Base-by-base conservation (phyloP, 2,888 invertebrate genomes). In the Drosophila acutilabella region DNA sequence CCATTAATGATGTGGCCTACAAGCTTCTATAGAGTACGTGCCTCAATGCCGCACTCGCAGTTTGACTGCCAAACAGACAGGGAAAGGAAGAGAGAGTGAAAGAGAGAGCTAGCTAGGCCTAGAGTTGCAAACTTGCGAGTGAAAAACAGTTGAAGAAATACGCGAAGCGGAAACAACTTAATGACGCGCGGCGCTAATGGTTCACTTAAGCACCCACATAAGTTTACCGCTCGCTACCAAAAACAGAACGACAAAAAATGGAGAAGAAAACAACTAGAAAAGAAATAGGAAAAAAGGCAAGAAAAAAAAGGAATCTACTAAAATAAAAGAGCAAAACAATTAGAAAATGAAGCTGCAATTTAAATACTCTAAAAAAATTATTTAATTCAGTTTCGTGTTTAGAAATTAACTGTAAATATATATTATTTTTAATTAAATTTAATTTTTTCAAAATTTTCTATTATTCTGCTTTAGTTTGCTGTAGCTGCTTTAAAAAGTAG, bases 161-260 rank as follows among this genome's bases (percentile, higher is more conserved):
- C 74, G 86, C 88, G 83, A 88, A 82, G 87, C 88, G 83, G 87
- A 89, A 89, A 88, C 89, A 89, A 89, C 89, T 88, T 88, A 89
- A 88, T 87, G 85, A 85, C 88, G 87, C 88, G 81, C 81, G 83
- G 85, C 88, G 88, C 88, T 88, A 88, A 88, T 88, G 87, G 89
- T 87, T 88, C 88, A 89, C 88, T 88, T 89, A 89, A 89, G 85
- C 81, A 89, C 85, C 88, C 85, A 83, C 86, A 86, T 88, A 86
- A 86, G 88, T 88, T 81, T 78, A 66, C 72, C 70, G 69, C 62
- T 33, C 61, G 53, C 76, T 44, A 44, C 76, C 64, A 61, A 74
- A 85, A 82, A 74, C 66, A 58, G 57, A 64, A 38, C 60, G 58
- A 52, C 74, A 60, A 65, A 65, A 71, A 71, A 47, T n/a, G 23